Base-by-base conservation (phyloP, 2,797 vertebrate genomes). In the Rhinoraja longicauda region DNA sequence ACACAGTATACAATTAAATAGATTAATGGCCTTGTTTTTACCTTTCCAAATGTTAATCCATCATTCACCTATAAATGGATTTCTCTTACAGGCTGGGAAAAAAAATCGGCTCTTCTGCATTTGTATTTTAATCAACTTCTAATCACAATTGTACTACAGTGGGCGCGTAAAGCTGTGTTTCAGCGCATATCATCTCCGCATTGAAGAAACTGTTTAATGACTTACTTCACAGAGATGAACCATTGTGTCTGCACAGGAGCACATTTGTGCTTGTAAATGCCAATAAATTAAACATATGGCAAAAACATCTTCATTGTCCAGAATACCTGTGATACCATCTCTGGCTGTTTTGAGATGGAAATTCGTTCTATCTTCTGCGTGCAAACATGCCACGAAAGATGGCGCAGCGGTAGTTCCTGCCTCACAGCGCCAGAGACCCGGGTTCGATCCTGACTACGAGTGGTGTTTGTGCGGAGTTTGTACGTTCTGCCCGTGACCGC, bases 21-120 rank as follows among this genome's bases (percentile, higher is more conserved):
- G 90, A 92, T 92, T 92, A 92, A 92, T 92, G 90, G 90, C 90
- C 90, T 92, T 75, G 72, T 92, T 92, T 92, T 92, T 92, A 92
- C 70, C 70, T 75, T 92, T 92, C 21, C 70, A 92, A 92, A 73
- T 57, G 90, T 57, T 73, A 92, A 92, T 92, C 90, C 90, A 92
- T 92, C 72, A 75, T 92, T 73, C 90, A 92, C 45, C 70, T 92
- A 92, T 53, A 92, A 92, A 92, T 75, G 90, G 64, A 64, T 21
- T 90, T 75, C 72, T 75, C 73, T 73, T 92, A 75, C 73, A 92
- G 70, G n/a, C 90, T 39, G 70, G 64, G 70, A 57, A 72, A 53
- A 75, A 75, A 92, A 92, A 75, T 92, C 70, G n/a, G 45, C 67
- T 67, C 64, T 70, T 90, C 9, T 73, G 24, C 75, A 57, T 75